These are phyloP conservation scores for Porites divaricata DNA, from an alignment of 92 coral and sea anemone species.

Conservation along the genomic window DNA sequence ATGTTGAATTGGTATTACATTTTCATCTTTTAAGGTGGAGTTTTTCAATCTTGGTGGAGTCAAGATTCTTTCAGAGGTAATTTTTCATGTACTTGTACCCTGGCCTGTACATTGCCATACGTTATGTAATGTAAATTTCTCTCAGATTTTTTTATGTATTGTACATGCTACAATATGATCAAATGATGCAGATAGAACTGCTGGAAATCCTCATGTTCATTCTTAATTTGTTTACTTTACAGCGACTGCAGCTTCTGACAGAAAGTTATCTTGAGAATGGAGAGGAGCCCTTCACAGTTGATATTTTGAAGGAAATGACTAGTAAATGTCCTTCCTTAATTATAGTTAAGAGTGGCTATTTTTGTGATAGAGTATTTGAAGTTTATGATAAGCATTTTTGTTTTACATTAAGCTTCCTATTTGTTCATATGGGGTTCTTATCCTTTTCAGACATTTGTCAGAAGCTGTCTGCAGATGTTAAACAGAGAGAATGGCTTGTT, in stretches of 20 bases:
- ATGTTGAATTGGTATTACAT: too few species aligned
- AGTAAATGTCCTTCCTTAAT: constrained; percentile 43
- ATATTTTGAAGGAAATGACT: constrained; percentile 97
- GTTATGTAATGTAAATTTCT: too few species aligned
- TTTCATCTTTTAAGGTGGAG: constrained; percentile 55
- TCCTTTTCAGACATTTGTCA: constrained; percentile 89
- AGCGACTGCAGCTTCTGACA: constrained; percentile 89
- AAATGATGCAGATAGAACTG: background rate
- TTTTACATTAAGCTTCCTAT: background rate
- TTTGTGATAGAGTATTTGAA: too few species aligned
- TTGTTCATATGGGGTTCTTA: background rate
- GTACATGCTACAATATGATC: too few species aligned
- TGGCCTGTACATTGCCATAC: too few species aligned
- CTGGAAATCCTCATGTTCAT: background rate
- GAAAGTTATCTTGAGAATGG: constrained; percentile 94
- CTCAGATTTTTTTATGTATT: too few species aligned
- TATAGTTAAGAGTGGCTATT: background rate
- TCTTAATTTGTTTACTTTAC: background rate
- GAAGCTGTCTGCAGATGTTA: constrained; percentile 90
- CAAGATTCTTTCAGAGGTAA: constrained; percentile 91
- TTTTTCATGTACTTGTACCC: too few species aligned
- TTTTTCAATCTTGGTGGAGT: constrained; percentile 98
- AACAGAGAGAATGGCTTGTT: constrained; percentile 97
- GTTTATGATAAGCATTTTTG: too few species aligned
- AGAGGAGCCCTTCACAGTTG: constrained; percentile 94